Percentiles rank a stretch among this genome's conserved stretches.
Conservation (phyloP, 2,797 vertebrate species). For the Parambassis ranga region DNA sequence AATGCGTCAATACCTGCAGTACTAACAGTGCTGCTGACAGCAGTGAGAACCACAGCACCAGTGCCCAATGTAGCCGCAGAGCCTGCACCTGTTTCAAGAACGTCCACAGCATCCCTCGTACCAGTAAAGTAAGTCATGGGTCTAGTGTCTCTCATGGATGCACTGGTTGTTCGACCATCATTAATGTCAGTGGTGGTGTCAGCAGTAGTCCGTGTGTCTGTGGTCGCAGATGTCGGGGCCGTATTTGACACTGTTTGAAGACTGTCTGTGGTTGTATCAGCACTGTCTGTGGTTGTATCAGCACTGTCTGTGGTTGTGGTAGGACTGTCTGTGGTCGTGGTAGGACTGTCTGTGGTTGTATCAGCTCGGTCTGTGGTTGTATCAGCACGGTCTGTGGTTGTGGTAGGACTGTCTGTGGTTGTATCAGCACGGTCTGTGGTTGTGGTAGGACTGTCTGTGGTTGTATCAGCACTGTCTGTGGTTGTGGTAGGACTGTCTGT, state of each 20-base stretch:
- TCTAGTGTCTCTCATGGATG: neutral
- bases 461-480: neutral
- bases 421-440: neutral
- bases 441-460: neutral
- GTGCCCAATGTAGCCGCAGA: neutral
- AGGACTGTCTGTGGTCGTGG: neutral
- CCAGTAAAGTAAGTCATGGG: neutral
- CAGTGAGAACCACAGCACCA: neutral
- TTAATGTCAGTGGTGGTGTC: neutral
- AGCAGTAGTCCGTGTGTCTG: neutral
- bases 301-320: neutral
- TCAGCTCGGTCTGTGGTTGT: neutral
- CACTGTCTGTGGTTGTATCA: neutral
- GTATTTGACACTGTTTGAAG: neutral
- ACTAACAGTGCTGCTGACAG: conserved; percentile 2
- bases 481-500: neutral
- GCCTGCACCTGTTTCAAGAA: neutral
- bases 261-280: conserved; percentile 2
- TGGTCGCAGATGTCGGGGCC: neutral
- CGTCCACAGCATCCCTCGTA: neutral
- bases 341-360: neutral
- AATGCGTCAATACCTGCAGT: neutral
- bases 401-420: neutral
- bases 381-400: neutral
- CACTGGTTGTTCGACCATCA: neutral